Conservation (phyloP, 2,113 vertebrate species). For the Cyprinodon brontotheroides region DNA sequence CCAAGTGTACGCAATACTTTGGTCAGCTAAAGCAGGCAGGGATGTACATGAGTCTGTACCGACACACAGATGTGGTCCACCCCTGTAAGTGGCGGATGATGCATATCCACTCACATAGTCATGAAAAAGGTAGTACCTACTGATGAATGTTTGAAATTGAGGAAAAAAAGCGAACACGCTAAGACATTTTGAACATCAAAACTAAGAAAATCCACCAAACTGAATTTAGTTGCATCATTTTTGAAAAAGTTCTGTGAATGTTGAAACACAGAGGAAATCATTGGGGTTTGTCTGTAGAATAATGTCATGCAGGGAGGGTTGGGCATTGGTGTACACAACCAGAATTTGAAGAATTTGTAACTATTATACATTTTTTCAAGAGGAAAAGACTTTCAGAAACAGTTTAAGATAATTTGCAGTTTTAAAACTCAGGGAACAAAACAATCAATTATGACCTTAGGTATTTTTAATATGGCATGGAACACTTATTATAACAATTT, state of each 20-base stretch:
- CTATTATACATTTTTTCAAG: conserved; percentile 9
- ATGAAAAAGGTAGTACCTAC: conserved; percentile 28
- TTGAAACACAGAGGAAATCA: conserved; percentile 63
- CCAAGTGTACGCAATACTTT: conserved; percentile 47
- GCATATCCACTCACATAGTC: conserved; percentile 15
- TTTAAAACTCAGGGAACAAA: conserved; percentile 41
- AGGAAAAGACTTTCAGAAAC: conserved; percentile 38
- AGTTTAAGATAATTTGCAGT: conserved; percentile 43
- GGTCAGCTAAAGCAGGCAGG: conserved; percentile 36
- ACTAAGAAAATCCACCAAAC: conserved; percentile 34
- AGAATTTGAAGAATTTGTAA: conserved; percentile 21
- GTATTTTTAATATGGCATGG: conserved; percentile 52
- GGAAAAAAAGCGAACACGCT: conserved; percentile 22
- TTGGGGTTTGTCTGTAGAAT: conserved; percentile 32
- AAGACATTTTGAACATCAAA: conserved; percentile 54
- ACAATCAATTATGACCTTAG: conserved; percentile 36
- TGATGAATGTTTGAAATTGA: conserved; percentile 53
- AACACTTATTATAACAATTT: conserved; percentile 70
- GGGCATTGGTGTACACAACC: conserved; percentile 5
- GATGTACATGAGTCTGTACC: not conserved
- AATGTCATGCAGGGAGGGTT: conserved; percentile 3
- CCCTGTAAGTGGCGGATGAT: conserved; percentile 13
- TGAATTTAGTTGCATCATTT: conserved; percentile 61
- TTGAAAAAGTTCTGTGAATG: conserved; percentile 50
- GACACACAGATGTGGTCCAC: conserved; percentile 35